A percentile compares a stretch with the other conserved stretches of the same genome.
Evolutionary conservation across 2,888 invertebrate species (phyloP).

Genomic region (Noctua janthe): DNA sequence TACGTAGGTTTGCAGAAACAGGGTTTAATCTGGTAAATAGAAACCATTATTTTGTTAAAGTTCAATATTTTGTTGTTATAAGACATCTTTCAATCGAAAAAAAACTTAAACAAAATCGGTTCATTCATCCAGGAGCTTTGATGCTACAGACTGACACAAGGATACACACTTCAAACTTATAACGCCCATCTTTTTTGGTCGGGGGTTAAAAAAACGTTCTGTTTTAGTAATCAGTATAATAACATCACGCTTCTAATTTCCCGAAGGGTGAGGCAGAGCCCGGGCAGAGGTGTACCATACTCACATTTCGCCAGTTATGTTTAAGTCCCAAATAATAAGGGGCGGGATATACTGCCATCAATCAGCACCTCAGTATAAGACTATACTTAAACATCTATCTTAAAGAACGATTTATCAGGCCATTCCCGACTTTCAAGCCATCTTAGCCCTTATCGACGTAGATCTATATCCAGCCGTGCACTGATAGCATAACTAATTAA

Average conservation of each 20-base stretch:
- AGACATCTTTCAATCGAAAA: no score
- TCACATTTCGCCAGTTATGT: not conserved
- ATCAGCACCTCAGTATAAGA: not conserved
- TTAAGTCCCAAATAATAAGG: not conserved
- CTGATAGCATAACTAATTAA: not conserved
- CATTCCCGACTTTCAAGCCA: not conserved
- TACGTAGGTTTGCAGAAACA: no score
- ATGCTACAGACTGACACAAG: no score
- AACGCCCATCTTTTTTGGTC: no score
- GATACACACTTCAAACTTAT: no score
- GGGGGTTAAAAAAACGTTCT: no score
- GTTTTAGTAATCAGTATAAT: not conserved
- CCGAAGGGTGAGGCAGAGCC: not conserved
- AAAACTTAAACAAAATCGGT: no score
- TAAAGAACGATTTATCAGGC: not conserved
- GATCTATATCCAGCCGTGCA: not conserved
- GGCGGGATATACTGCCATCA: not conserved
- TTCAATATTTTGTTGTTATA: no score
- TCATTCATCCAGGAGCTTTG: no score
- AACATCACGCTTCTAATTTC: not conserved
- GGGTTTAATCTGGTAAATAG: no score
- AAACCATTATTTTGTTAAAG: no score
- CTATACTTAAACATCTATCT: not conserved
- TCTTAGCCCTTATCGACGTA: slow-evolving; percentile 1
- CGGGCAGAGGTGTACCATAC: no score